Base-by-base conservation (phyloP, 2,113 vertebrate genomes). In the Nanorana parkeri region DNA sequence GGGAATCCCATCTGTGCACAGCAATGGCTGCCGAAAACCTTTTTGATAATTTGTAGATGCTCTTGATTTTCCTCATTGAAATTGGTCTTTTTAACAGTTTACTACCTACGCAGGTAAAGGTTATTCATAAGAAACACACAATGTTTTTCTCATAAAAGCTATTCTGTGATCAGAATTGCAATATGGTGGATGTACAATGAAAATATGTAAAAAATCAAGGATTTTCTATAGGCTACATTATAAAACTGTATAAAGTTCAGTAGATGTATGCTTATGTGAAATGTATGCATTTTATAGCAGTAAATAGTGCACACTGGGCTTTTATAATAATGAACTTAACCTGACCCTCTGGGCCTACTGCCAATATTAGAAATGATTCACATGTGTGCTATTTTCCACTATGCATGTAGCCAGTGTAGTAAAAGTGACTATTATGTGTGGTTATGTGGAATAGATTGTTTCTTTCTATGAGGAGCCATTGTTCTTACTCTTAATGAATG, bases 291-390 rank as follows among this genome's bases (percentile, higher is more conserved):
- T 58, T 74, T 58, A 60, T 32, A 17, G 71, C 28, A 5, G 3
- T 21, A 58, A 28, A 73, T 58, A 73, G 26, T 58, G 20, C 71
- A 36, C 28, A 36, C 2, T 60, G 13, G 28, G 54, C 54, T 58
- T 74, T 58, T 32, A 73, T 36, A 73, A 56, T 73, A 73, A 73
- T 74, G 26, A 58, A 36, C 52, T 74, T 74, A 74, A 58, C 32
- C 28, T 58, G 69, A 56, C 52, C 52, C 52, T 29, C 52, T 7
- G 26, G 69, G 69, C 69, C 8, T 55, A 15, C 29, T 32, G 54
- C 71, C 54, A 60, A 7, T 17, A 5, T 28, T 32, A 21, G 71
- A 29, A 74, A 74, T 74, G 20, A 74, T n/a, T 36, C 54, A 60
- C 71, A 36, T 58, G 28, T 58, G 28, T 56, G 10, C 15, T 58